Evolutionary conservation across 2,113 vertebrate species (phyloP).

Genomic region (Cyanoderma ruficeps): DNA sequence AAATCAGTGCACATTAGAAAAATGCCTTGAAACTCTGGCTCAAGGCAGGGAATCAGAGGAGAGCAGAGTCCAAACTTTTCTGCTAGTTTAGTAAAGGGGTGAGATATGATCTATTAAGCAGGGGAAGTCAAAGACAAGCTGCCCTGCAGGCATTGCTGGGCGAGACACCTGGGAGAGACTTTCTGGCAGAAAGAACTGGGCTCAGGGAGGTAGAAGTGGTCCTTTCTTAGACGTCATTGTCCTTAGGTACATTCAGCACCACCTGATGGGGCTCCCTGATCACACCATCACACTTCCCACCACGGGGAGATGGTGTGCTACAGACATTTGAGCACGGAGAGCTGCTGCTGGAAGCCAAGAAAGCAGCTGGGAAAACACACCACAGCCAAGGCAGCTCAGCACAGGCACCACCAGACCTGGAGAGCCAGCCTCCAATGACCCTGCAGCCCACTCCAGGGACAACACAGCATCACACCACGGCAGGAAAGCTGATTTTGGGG

Average conservation of each 20-base stretch:
- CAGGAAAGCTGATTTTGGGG: not conserved
- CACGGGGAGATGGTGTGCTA: rapidly evolving
- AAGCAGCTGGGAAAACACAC: not conserved
- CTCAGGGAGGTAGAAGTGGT: not conserved
- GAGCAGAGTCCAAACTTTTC: not conserved
- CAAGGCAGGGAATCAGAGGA: not conserved
- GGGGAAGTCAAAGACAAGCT: not conserved
- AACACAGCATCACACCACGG: not conserved
- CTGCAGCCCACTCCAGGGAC: not conserved
- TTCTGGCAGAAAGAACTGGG: not conserved
- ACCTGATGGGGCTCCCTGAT: not conserved
- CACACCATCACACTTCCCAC: rapidly evolving
- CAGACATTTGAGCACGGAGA: rapidly evolving
- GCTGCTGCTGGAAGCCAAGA: not conserved
- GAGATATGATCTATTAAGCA: not conserved
- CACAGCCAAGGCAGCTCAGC: rapidly evolving
- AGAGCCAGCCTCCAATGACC: rapidly evolving
- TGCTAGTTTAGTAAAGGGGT: not conserved
- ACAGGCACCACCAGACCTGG: rapidly evolving
- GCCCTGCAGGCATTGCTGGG: not conserved
- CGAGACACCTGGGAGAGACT: not conserved
- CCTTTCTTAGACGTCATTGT: not conserved
- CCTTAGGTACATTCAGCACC: not conserved
- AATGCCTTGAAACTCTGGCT: not conserved
- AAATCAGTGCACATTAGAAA: not conserved